Conservation (phyloP, 2,888 invertebrate genomes). For the Dichetophora obliterata region DNA sequence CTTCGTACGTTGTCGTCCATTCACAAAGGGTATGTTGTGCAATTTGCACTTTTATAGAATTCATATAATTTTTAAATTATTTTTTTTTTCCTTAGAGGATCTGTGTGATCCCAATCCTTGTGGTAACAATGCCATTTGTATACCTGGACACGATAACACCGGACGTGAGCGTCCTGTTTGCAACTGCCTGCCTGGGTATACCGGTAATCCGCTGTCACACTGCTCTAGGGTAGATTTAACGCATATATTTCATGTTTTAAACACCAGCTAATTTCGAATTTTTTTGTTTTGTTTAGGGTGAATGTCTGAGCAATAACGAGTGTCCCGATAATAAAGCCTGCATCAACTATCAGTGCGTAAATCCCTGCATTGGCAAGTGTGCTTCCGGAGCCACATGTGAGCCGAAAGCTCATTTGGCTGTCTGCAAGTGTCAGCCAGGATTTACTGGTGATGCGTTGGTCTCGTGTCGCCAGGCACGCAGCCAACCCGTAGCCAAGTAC, state of each 20-base stretch:
- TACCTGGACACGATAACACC: constrained; percentile 85
- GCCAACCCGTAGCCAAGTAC: constrained; percentile 68
- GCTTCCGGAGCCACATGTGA: constrained; percentile 83
- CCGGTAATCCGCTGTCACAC: constrained; percentile 80
- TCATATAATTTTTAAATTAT: neutral
- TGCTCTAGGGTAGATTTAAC: constrained; percentile 74
- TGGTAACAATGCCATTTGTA: constrained; percentile 76
- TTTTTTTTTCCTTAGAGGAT: constrained; percentile 73
- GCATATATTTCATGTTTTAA: neutral
- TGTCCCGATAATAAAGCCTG: constrained; percentile 83
- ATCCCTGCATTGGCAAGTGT: constrained; percentile 85
- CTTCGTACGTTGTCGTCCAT: constrained; percentile 84
- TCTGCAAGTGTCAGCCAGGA: constrained; percentile 84
- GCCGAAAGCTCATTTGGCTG: constrained; percentile 82
- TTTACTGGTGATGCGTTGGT: constrained; percentile 74
- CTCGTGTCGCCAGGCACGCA: constrained; percentile 72
- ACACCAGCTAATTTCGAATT: neutral
- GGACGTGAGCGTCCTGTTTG: constrained; percentile 88
- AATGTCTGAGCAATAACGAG: constrained; percentile 83
- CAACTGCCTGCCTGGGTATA: constrained; percentile 83
- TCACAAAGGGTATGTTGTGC: constrained; percentile 79
- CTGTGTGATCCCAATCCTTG: constrained; percentile 91
- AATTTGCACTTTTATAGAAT: neutral
- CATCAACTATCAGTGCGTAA: constrained; percentile 80
- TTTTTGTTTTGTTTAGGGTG: constrained; percentile 72